Evolutionary conservation across 1,140 invertebrate genomes (phyloP).

Genomic region (Sitodiplosis mosellana): DNA sequence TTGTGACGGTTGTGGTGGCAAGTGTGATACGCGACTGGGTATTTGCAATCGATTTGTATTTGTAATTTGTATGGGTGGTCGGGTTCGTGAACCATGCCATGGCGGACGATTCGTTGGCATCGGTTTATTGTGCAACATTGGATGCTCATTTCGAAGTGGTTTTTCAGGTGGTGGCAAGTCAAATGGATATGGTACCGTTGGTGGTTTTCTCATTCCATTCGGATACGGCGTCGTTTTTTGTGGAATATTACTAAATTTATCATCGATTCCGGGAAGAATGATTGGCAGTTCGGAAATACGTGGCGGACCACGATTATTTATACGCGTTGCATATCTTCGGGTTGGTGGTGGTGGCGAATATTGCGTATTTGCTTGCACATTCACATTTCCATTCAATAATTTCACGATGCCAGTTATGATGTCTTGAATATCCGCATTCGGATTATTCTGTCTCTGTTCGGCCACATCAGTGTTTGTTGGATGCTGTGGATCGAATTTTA

Average conservation of each 20-base stretch:
- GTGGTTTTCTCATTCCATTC: slow-evolving; percentile 7
- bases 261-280: slow-evolving; percentile 32
- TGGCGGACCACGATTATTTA: slow-evolving; percentile 76
- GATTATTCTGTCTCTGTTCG: slow-evolving; percentile 7
- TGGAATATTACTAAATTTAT: slow-evolving; percentile 34
- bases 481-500: slow-evolving; percentile 18
- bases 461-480: no score
- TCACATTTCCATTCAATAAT: slow-evolving; percentile 70
- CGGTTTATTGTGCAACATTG: no score
- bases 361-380: slow-evolving; percentile 51
- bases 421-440: slow-evolving; percentile 68
- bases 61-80: not conserved
- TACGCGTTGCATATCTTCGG: slow-evolving; percentile 43
- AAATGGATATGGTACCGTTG: slow-evolving; percentile 2
- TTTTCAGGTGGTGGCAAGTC: not conserved
- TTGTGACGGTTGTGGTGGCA: no score
- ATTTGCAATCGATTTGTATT: no score
- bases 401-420: slow-evolving; percentile 82
- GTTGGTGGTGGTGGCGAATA: slow-evolving; percentile 27
- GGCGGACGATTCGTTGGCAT: not conserved
- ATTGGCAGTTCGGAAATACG: slow-evolving; percentile 54
- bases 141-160: no score
- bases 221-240: slow-evolving; percentile 5
- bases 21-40: no score
- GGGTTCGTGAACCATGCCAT: not conserved